These are phyloP conservation scores for Timema cristinae DNA, from an alignment of 2,888 invertebrate species.

Conservation along the genomic window DNA sequence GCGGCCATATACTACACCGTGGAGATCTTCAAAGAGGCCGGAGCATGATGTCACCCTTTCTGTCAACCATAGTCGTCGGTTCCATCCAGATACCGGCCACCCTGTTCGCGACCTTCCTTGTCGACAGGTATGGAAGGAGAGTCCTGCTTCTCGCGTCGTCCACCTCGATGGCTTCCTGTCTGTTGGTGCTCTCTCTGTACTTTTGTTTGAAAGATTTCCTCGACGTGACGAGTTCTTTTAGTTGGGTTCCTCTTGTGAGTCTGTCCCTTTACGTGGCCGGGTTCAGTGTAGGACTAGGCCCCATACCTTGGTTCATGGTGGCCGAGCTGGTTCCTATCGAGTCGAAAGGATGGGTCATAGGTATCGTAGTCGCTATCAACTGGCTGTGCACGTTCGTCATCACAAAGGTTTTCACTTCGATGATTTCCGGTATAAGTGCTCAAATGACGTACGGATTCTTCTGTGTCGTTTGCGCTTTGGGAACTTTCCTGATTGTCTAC, in stretches of 20 bases:
- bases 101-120: slow-evolving; percentile 63
- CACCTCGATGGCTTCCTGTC: slow-evolving; percentile 52
- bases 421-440: slow-evolving; percentile 15
- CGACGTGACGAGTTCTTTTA: slow-evolving; percentile 8
- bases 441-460: slow-evolving; percentile 24
- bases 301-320: slow-evolving; percentile 46
- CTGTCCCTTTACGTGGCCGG: slow-evolving; percentile 42
- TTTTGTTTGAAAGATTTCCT: slow-evolving; percentile 25
- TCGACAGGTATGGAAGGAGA: slow-evolving; percentile 72
- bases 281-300: slow-evolving; percentile 44
- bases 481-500: slow-evolving; percentile 23
- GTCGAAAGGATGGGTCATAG: slow-evolving; percentile 43
- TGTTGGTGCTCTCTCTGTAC: too few relatives aligned
- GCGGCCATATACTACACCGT: slow-evolving; percentile 71
- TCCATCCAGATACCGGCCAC: slow-evolving; percentile 70
- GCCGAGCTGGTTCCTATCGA: slow-evolving; percentile 45
- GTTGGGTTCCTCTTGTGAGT: slow-evolving; percentile 43
- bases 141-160: slow-evolving; percentile 68
- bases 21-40: slow-evolving; percentile 54
- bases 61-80: slow-evolving; percentile 60
- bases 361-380: slow-evolving; percentile 43
- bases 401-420: slow-evolving; percentile 43
- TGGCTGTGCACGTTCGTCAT: slow-evolving; percentile 42
- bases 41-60: too few relatives aligned
- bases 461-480: slow-evolving; percentile 18